A percentile compares a stretch with the other conserved stretches of the same genome.
Evolutionary conservation across 2,113 vertebrate genomes (phyloP).

Genomic region (Oxyruncus cristatus): DNA sequence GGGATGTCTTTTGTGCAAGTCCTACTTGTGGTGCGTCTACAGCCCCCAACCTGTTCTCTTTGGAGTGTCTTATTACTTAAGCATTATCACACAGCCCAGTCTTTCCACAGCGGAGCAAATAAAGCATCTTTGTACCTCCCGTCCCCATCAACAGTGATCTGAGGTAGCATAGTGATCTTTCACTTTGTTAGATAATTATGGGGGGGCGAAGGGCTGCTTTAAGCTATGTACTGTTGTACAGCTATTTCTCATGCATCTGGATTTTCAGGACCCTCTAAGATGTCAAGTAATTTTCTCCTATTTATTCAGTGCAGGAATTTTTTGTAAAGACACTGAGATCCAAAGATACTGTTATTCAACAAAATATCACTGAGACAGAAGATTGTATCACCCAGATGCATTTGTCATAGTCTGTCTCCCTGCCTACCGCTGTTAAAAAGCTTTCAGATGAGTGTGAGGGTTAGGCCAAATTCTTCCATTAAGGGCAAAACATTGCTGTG

Average conservation of each 20-base stretch:
- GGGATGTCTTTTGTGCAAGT: neutral
- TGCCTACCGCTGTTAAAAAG: neutral
- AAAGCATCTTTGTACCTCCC: neutral
- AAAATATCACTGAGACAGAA: neutral
- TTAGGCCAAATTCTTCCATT: conserved; percentile 7
- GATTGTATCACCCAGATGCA: neutral
- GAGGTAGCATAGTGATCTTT: neutral
- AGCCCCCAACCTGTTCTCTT: neutral
- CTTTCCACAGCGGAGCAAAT: neutral
- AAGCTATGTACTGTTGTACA: neutral
- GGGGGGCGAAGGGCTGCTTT: fast-evolving
- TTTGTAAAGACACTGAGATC: neutral
- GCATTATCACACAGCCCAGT: neutral
- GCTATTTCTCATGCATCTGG: neutral
- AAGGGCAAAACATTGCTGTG: neutral
- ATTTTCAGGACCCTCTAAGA: neutral
- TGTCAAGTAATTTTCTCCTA: neutral
- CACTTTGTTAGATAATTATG: neutral
- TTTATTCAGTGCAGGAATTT: neutral
- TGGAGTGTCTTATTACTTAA: neutral
- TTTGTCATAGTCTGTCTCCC: neutral
- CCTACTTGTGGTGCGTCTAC: neutral
- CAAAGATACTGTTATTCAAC: neutral
- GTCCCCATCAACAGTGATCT: neutral
- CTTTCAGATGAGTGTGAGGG: neutral